Evolutionary conservation across 2,113 vertebrate genomes (phyloP).

Genomic region (Scatophagus argus): DNA sequence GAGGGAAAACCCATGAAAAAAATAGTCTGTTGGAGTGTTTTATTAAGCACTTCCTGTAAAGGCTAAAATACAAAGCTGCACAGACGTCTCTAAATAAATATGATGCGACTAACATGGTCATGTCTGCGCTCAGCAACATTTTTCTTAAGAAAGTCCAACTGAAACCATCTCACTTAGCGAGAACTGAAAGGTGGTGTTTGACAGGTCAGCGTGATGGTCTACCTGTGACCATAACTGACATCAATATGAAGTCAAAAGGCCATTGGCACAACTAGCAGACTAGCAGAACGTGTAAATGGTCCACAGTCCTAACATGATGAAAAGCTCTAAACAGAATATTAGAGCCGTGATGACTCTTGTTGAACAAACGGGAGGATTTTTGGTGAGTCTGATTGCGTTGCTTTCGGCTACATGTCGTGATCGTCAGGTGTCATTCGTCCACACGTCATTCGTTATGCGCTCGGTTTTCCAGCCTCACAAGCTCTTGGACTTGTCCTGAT

Average conservation of each 20-base stretch:
- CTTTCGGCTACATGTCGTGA: too few relatives aligned
- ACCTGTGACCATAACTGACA: background rate
- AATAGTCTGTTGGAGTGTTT: conserved; percentile 39
- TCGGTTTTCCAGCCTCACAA: conserved; percentile 69
- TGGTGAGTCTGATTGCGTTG: conserved; percentile 1
- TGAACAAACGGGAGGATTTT: background rate
- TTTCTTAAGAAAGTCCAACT: background rate
- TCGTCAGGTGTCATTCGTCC: too few relatives aligned
- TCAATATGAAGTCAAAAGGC: conserved; percentile 10
- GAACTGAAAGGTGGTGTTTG: background rate
- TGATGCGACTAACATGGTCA: background rate
- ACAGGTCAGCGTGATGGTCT: background rate
- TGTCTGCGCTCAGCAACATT: conserved; percentile 20
- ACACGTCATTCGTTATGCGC: too few relatives aligned
- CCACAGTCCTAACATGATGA: conserved; percentile 7
- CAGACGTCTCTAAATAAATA: conserved; percentile 22
- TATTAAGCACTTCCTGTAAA: conserved; percentile 38
- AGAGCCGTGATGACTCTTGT: background rate
- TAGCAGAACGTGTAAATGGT: background rate
- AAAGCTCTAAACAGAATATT: conserved; percentile 36
- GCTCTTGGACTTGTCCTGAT: conserved; percentile 84
- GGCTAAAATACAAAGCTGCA: background rate
- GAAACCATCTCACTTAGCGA: background rate
- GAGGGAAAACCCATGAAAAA: background rate
- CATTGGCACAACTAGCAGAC: background rate